Evolutionary conservation across 2,113 vertebrate genomes (phyloP).

Genomic region (Dicrurus megarhynchus): DNA sequence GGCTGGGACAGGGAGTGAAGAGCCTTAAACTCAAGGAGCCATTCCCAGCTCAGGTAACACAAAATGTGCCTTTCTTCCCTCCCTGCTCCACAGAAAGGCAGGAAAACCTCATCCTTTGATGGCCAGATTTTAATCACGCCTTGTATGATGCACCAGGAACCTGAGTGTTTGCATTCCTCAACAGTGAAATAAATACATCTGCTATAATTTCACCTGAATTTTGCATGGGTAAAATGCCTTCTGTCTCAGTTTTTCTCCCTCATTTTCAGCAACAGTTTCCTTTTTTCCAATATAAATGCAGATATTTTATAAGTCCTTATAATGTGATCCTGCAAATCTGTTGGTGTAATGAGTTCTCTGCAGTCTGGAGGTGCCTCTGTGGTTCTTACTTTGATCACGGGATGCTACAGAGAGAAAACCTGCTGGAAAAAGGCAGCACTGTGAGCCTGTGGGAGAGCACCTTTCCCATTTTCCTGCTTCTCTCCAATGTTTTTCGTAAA

Average conservation of each 20-base stretch:
- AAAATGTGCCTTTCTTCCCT: not conserved
- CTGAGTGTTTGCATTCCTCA: not conserved
- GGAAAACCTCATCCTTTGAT: too few relatives aligned
- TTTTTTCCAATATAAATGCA: not conserved
- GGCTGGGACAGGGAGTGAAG: not conserved
- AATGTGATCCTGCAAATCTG: not conserved
- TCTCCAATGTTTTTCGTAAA: not conserved
- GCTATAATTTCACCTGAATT: not conserved
- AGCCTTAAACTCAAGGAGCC: not conserved
- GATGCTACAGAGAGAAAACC: not conserved
- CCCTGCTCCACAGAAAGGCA: not conserved
- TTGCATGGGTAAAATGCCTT: not conserved
- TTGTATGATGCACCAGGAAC: fast-evolving
- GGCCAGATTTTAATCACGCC: fast-evolving
- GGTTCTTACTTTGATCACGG: not conserved
- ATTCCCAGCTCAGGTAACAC: not conserved
- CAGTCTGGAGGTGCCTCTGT: not conserved
- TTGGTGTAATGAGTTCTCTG: not conserved
- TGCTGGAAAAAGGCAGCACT: not conserved
- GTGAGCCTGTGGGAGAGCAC: not conserved
- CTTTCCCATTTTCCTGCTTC: not conserved
- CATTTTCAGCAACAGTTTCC: not conserved
- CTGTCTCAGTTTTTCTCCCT: not conserved
- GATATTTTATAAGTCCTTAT: not conserved
- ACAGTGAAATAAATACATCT: not conserved